phyloP scores from a whole-genome alignment of 2,113 vertebrate species.

The Scomber scombrus region DNA sequence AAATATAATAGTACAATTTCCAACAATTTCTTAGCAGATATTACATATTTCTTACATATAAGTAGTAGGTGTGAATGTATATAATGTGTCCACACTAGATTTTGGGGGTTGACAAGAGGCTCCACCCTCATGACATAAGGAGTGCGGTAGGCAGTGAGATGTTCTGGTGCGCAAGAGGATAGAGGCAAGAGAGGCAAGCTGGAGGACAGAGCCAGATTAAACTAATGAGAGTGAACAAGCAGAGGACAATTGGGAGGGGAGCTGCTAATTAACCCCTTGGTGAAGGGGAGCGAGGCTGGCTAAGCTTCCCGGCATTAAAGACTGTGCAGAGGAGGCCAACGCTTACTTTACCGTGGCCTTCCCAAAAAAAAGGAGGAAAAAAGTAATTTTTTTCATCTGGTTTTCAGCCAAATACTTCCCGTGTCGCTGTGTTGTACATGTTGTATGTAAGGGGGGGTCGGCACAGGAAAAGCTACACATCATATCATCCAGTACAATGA shows the following conservation, averaged over 20 bases:
- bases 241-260: constrained; percentile 82
- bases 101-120: constrained; percentile 33
- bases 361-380: neutral
- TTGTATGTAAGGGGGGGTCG: neutral
- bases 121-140: constrained; percentile 57
- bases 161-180: constrained; percentile 72
- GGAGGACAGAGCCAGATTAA: constrained; percentile 83
- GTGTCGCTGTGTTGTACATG: neutral
- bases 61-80: neutral
- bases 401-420: neutral
- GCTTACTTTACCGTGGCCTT: neutral
- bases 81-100: constrained; percentile 5
- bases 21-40: neutral
- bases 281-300: constrained; percentile 61
- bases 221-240: constrained; percentile 84
- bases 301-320: constrained; percentile 55
- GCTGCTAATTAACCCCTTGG: constrained; percentile 78
- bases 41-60: neutral
- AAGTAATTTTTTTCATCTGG: neutral
- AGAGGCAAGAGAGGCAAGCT: constrained; percentile 60
- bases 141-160: constrained; percentile 46
- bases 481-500: neutral
- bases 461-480: neutral
- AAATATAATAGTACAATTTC: too few relatives aligned
- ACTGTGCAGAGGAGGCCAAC: constrained; percentile 14